Evolutionary conservation across 2,797 vertebrate genomes (phyloP), one percentile per base, ranked within the genome.

Genomic region (Discoglossus pictus): DNA sequence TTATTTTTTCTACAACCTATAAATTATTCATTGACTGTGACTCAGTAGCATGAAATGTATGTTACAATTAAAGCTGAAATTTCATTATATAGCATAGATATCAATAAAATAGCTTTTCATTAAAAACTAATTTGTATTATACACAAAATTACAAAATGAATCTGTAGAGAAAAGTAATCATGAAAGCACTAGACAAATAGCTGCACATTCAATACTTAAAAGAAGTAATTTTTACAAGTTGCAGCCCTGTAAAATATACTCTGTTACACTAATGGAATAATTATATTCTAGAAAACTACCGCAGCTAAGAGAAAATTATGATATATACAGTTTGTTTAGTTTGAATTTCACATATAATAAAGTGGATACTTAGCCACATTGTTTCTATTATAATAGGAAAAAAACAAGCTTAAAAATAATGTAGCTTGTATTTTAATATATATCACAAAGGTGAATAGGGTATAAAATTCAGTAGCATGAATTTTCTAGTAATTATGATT

Each of bases 21-120:
- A 38, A 2, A 38, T 39, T 38, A 39, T 55, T 20, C 17, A 55
- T 55, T 38, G 8, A 35, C 21, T 55, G 13, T 53, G 51, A 20
- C 31, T 53, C 31, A 35, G 6, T 20, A 53, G 51, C 16, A 6
- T 36, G 9, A 53, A 12, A 53, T 17, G n/a, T 36, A 44, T 17
- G 6, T 35, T 55, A 12, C 52, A 55, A 39, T 55, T 55, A 55
- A 20, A 55, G 3, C 8, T 18, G 18, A 16, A 24, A 38, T 39
- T 20, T 20, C 5, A 9, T 23, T 7, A 23, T 11, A 23, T 17
- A 36, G 34, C 17, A 39, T 21, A 39, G n/a, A 35, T 38, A 38
- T 38, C 18, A 23, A 39, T 55, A 55, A 55, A 18, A 44, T 44
- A 1, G 27, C 4, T 18, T 9, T n/a, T 44, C 17, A 9, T 44